Evolutionary conservation across 2,113 vertebrate genomes (phyloP), one percentile per base, ranked within the genome.

Genomic region (Scomber scombrus): DNA sequence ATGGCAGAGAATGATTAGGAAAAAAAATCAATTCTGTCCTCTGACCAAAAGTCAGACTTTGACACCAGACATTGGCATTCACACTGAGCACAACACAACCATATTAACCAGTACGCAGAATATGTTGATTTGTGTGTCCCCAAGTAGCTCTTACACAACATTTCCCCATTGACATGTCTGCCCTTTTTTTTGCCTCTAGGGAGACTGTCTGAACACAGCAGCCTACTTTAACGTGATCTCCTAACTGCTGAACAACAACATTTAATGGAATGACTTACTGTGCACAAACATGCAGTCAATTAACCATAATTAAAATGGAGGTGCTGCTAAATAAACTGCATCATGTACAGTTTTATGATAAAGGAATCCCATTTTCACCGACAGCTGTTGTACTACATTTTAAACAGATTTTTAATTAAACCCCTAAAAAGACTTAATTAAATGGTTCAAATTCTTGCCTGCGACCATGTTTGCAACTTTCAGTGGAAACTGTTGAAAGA

Each of bases 341-440:
- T 63, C 47, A 68, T 81, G 72, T 78, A 50, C 16, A 65, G 26
- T 78, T 82, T 82, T 65, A 75, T 64, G 65, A 80, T 57, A 60
- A 84, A 87, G 15, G 19, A 75, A 62, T 76, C 29, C 26, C 26
- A 73, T 85, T 86, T 83, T 76, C 54, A 57, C 61, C 55, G 80
- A 75, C 70, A 80, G 75, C 68, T 85, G 75, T 50, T 58, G 63
- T 58, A 49, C 23, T 78, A 40, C 57, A 64, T 88, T 80, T 89
- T 73, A 56, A 89, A 81, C 77, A 3, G 49, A 62, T 78, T 86
- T 49, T 74, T 58, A 86, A 89, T 86, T 85, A 43, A 88, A 82
- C 45, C 62, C 19, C 26, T 19, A 29, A 72, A 55, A 76, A 62
- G 13, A 62, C 21, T 23, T 76, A 64, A 71, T 67, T 75, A 79